Conservation (phyloP, 2,113 vertebrate genomes). For the Monopterus albus region DNA sequence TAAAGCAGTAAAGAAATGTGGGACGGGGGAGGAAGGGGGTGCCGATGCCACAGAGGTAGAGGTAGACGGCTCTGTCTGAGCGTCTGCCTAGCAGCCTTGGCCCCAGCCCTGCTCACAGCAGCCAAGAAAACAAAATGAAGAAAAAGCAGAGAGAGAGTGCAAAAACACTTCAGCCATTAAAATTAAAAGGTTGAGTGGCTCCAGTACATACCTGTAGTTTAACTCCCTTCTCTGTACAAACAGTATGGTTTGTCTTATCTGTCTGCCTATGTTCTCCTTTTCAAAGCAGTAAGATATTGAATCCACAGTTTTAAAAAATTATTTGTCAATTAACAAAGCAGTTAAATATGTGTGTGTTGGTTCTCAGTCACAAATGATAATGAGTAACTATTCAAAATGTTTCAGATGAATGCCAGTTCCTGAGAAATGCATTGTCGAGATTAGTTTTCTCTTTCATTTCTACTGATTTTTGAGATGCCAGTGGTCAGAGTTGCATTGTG, state of each 20-base stretch:
- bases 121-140: constrained; percentile 72
- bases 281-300: constrained; percentile 10
- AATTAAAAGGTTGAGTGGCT: constrained; percentile 81
- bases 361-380: neutral
- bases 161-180: constrained; percentile 78
- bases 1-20: constrained; percentile 49
- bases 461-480: neutral
- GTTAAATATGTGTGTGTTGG: neutral
- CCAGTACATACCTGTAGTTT: constrained; percentile 68
- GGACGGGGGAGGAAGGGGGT: constrained; percentile 15
- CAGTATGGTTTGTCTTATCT: neutral
- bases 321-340: neutral
- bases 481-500: neutral
- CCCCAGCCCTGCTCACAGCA: constrained; percentile 64
- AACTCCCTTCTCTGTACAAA: constrained; percentile 48
- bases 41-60: constrained; percentile 74
- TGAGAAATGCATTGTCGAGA: neutral
- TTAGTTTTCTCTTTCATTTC: neutral
- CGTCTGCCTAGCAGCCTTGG: constrained; percentile 76
- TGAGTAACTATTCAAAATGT: neutral
- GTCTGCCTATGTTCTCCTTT: constrained; percentile 11
- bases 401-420: neutral
- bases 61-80: constrained; percentile 71
- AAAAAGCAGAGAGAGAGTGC: constrained; percentile 71
- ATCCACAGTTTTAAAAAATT: neutral